Evolutionary conservation across 2,113 vertebrate genomes (phyloP).

Genomic region (Brachionichthys hirsutus): DNA sequence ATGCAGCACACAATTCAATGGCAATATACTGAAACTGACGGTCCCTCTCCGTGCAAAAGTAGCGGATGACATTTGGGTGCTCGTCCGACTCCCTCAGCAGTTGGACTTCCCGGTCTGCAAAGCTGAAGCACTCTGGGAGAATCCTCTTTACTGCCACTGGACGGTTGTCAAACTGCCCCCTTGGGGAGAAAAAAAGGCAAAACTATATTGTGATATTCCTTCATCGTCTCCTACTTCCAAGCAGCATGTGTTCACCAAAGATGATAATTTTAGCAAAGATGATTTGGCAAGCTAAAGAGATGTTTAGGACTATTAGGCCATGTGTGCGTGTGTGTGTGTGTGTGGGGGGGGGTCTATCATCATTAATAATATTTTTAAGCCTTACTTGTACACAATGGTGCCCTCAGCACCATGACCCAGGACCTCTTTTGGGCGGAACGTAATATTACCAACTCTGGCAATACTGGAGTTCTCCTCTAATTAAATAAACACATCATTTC

Average conservation of each 20-base stretch:
- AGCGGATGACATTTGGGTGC: slow-evolving; percentile 95
- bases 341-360: too few species aligned
- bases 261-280: too few species aligned
- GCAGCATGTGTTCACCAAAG: too few species aligned
- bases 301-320: too few species aligned
- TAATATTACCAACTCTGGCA: slow-evolving; percentile 92
- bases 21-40: slow-evolving; percentile 99
- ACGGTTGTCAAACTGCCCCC: slow-evolving; percentile 93
- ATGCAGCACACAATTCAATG: slow-evolving; percentile 91
- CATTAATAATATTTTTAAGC: neutral
- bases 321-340: too few species aligned
- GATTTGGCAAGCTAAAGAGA: too few species aligned
- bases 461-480: slow-evolving; percentile 82
- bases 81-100: slow-evolving; percentile 94
- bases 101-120: slow-evolving; percentile 94
- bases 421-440: slow-evolving; percentile 88
- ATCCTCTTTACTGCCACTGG: slow-evolving; percentile 95
- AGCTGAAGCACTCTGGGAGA: slow-evolving; percentile 96
- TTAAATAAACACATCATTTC: neutral
- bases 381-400: slow-evolving; percentile 96
- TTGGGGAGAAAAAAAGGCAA: slow-evolving; percentile 50
- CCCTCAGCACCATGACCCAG: slow-evolving; percentile 96
- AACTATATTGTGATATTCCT: neutral
- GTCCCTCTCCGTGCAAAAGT: slow-evolving; percentile 95
- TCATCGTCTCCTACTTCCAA: too few species aligned